Evolutionary conservation across 2,888 invertebrate species (phyloP), one percentile per base, ranked within the genome.

Genomic region (Leptarthrus brevirostris): DNA sequence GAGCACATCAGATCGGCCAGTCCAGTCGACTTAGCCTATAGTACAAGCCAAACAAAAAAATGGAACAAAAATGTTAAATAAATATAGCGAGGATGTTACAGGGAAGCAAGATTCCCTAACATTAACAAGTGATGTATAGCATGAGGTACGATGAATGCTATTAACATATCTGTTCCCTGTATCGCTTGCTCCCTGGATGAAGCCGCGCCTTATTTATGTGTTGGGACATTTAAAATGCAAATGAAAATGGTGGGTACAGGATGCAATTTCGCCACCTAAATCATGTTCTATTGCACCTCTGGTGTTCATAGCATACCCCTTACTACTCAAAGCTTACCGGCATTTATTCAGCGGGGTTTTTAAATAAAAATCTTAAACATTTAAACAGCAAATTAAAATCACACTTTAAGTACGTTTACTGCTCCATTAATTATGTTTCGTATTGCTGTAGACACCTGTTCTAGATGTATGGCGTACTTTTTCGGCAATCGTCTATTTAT

Each of bases 181-280:
- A 26, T 44, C 26, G 18, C 54, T n/a, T 22, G 58, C 49, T 56
- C 69, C 66, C 44, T 47, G 53, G 66, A 24, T 22, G 53, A 36
- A 36, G 54, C 53, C 52, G 70, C 70, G 16, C 34, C 36, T 75
- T 75, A 75, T 75, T 75, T 73, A 75, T 73, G 75, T 69, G 70
- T 58, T 58, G 56, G 73, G 75, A 73, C 73, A 74, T 73, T 75
- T 75, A 70, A 75, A 75, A 75, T 75, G 75, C 73, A 75, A 75
- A 75, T 75, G 75, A 69, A 66, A 73, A 73, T 73, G 53, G 73
- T 73, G 75, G 73, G 58, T 74, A 54, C 75, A 74, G 75, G 75
- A 75, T 74, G 66, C 74, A 74, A 75, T 72, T 72, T 75, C 66
- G 58, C 72, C 72, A 73, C 72, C 72, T 75, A 75, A 75, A 75